These are phyloP conservation scores for Euura lappo DNA, from an alignment of 1,140 invertebrate species.

Conservation along the genomic window DNA sequence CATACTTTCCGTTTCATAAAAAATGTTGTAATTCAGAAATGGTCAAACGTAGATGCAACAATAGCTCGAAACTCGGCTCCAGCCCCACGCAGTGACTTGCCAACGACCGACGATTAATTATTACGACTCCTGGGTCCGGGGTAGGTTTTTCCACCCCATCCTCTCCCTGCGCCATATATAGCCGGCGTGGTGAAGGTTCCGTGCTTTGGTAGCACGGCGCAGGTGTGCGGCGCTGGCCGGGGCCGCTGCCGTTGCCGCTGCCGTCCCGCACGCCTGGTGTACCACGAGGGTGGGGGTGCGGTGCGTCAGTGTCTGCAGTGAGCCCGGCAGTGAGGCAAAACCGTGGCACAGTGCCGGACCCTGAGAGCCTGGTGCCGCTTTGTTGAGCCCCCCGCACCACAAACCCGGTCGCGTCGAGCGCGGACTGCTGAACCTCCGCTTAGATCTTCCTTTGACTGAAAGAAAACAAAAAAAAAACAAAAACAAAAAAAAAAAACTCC, in stretches of 20 bases:
- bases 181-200: not conserved
- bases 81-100: not conserved
- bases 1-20: no score
- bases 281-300: slow-evolving; percentile 24
- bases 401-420: not conserved
- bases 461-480: no score
- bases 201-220: slow-evolving; percentile 31
- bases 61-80: no score
- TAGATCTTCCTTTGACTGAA: no score
- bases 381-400: slow-evolving; percentile 29
- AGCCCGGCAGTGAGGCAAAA: slow-evolving; percentile 58
- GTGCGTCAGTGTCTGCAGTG: slow-evolving; percentile 58
- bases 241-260: slow-evolving; percentile 39
- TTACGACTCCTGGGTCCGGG: slow-evolving; percentile 1
- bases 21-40: no score
- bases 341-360: slow-evolving; percentile 57
- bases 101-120: not conserved
- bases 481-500: no score
- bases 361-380: slow-evolving; percentile 46
- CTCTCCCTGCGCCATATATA: not conserved
- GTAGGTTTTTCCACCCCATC: slow-evolving; percentile 1
- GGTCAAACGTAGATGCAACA: no score
- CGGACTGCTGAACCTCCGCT: slow-evolving; percentile 17
- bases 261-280: slow-evolving; percentile 34
- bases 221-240: slow-evolving; percentile 32